phyloP scores from a whole-genome alignment of 2,797 vertebrate genomes.

The Tokudaia tokunoshimensis region DNA sequence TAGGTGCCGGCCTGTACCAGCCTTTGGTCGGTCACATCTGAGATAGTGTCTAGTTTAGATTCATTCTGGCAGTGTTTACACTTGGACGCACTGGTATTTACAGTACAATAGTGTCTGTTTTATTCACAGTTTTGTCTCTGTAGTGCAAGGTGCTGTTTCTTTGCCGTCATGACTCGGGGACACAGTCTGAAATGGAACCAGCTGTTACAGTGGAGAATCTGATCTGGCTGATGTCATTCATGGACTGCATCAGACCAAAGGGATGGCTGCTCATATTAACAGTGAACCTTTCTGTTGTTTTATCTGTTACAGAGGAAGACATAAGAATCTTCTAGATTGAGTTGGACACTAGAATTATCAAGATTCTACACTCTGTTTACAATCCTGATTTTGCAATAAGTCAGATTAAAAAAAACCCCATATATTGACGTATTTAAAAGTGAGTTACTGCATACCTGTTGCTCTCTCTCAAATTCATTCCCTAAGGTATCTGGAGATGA shows the following conservation, averaged over 20 bases:
- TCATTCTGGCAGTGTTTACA: not conserved
- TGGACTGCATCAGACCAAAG: not conserved
- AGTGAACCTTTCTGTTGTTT: not conserved
- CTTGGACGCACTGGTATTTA: not conserved
- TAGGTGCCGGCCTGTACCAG: not conserved
- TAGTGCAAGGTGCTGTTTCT: not conserved
- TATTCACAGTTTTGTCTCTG: not conserved
- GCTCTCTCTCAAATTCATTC: not conserved
- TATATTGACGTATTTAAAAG: not conserved
- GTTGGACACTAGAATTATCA: not conserved
- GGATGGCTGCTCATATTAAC: not conserved
- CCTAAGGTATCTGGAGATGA: not conserved
- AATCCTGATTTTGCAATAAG: conserved; percentile 26
- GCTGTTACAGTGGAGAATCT: not conserved
- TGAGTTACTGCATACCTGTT: not conserved
- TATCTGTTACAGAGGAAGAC: not conserved
- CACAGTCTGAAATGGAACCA: not conserved
- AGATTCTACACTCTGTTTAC: not conserved
- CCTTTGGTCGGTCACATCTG: not conserved
- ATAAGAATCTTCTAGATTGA: not conserved
- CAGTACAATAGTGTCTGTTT: not conserved
- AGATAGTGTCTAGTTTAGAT: not conserved
- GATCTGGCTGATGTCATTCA: not conserved
- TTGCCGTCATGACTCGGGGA: not conserved
- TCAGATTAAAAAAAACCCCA: not conserved